Base-by-base conservation (phyloP, 2,113 vertebrate species). In the Macquaria australasica region DNA sequence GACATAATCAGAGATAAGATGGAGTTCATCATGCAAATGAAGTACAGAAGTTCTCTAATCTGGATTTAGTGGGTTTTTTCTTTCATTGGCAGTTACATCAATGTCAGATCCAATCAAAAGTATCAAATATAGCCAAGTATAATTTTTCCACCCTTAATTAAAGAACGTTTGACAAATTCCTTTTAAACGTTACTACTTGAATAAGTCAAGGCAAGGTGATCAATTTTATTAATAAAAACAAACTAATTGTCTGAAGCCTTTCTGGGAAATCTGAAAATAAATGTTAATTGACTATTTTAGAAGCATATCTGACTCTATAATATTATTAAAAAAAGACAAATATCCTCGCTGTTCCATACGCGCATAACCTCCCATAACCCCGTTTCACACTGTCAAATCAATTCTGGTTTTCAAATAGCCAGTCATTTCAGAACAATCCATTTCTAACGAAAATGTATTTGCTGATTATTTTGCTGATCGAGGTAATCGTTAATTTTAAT, bases 1-100 rank as follows among this genome's bases (percentile, higher is more conserved):
- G 41, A 62, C 16, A 66, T 45, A 77, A 77, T 80, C 60, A 70
- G 23, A 76, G n/a, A 80, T 34, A 43, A 73, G 21, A 84, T 50
- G 28, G 62, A 84, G 73, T 66, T 83, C 31, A 82, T 76, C 76
- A 87, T 62, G 64, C 25, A 89, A 82, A 81, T 31, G 0, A 64
- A 31, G 23, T 14, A 14, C 58, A 81, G 12, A 72, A 67, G 3
- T 63, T 43, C 48, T 58, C 8, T 16, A 25, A 25, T 85, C n/a
- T 41, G 60, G 62, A 86, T 75, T 64, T 12, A 72, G 3, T 28
- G 9, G 23, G 48, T 8, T n/a, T 16, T 23, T 45, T 73, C 60
- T 73, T 66, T 34, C 11, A 31, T 4, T 41, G 31, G 11, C 48
- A 77, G 2, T 18, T 28, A 15, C 41, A 2, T 34, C 34, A 37